phyloP scores from a whole-genome alignment of 2,797 vertebrate genomes.

The Calcarius lapponicus region DNA sequence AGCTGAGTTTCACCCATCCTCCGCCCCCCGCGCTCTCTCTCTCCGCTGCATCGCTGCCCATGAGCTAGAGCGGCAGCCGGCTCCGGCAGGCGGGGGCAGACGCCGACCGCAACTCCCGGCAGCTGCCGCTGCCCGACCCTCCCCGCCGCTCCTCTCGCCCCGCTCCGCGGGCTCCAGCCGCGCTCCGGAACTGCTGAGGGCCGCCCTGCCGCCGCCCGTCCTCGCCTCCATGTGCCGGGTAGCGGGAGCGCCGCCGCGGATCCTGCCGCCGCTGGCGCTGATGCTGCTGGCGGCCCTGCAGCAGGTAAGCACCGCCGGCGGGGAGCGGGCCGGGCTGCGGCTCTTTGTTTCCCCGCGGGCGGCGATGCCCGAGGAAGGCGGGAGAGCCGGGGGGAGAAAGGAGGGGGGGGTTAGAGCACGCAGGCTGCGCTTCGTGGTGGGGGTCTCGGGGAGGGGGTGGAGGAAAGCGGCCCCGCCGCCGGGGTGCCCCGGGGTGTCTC shows the following conservation, averaged over 20 bases:
- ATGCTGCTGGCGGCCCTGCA: conserved; percentile 75
- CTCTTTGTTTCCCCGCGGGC: conserved; percentile 77
- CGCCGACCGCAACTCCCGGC: conserved; percentile 23
- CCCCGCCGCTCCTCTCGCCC: background rate
- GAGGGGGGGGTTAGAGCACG: too few relatives aligned
- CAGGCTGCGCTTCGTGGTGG: background rate
- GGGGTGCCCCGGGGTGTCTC: background rate
- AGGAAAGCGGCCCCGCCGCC: background rate
- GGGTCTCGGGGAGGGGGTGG: background rate
- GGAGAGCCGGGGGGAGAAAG: background rate
- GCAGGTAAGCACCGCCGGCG: conserved; percentile 72
- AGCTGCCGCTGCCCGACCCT: background rate
- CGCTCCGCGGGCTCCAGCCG: conserved; percentile 31
- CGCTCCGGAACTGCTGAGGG: conserved; percentile 48
- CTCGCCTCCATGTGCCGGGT: conserved; percentile 79
- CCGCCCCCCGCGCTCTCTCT: background rate
- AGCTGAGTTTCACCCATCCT: conserved; percentile 43
- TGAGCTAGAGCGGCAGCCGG: conserved; percentile 59
- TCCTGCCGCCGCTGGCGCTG: conserved; percentile 66
- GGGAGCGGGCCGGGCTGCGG: conserved; percentile 47
- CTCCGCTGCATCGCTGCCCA: conserved; percentile 44
- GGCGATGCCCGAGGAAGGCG: background rate
- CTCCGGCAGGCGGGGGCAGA: conserved; percentile 27
- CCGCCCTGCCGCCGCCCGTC: conserved; percentile 61
- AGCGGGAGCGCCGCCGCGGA: conserved; percentile 75